These are phyloP conservation scores for Centruroides vittatus DNA, from an alignment of 1,140 invertebrate genomes.

Conservation along the genomic window DNA sequence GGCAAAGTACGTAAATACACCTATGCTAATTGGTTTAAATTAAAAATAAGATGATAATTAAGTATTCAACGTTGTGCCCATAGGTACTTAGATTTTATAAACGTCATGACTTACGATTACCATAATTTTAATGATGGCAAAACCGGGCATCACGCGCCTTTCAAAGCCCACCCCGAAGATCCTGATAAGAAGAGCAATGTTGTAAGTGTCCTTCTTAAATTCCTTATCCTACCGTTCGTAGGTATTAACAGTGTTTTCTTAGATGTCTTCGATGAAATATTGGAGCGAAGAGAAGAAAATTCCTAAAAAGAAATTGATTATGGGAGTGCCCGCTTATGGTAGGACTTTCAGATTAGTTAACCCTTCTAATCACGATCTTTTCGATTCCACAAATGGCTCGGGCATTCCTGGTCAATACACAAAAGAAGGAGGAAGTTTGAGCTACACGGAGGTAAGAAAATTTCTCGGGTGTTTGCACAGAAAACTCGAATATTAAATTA, in stretches of 20 bases:
- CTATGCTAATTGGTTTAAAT: conserved; percentile 42
- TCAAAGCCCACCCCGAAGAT: conserved; percentile 67
- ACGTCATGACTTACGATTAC: conserved; percentile 85
- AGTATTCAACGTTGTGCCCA: background rate
- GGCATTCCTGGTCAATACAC: conserved; percentile 78
- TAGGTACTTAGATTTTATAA: conserved; percentile 86
- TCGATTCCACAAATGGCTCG: conserved; percentile 70
- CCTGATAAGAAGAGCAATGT: conserved; percentile 54
- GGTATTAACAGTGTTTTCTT: too few relatives aligned
- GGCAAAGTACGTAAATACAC: too few relatives aligned
- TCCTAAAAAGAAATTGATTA: conserved; percentile 55
- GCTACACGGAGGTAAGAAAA: conserved; percentile 67
- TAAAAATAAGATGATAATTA: background rate
- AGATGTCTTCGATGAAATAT: too few relatives aligned
- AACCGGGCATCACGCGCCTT: conserved; percentile 77
- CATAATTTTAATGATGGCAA: conserved; percentile 77
- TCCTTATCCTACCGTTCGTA: too few relatives aligned
- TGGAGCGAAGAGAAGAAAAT: too few relatives aligned
- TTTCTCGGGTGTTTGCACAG: too few relatives aligned
- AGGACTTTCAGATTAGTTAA: conserved; percentile 76
- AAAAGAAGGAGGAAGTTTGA: conserved; percentile 77
- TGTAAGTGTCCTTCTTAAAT: too few relatives aligned
- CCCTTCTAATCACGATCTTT: conserved; percentile 54
- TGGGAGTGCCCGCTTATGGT: conserved; percentile 91
- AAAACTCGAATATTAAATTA: too few relatives aligned